Evolutionary conservation across 2,113 vertebrate genomes (phyloP).

Genomic region (Hyla sarda): DNA sequence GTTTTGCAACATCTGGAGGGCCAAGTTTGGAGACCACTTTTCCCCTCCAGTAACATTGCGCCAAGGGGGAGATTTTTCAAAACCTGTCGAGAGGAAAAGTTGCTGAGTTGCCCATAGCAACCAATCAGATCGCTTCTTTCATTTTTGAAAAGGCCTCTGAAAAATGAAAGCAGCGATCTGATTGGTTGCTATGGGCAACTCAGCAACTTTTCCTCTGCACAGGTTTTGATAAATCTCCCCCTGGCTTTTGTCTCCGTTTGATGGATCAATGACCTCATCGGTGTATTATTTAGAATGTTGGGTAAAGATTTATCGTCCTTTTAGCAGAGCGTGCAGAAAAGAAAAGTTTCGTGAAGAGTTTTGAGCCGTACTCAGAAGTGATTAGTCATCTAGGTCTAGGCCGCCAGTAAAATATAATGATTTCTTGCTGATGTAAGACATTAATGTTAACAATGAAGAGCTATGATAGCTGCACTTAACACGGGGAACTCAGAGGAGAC

Average conservation of each 20-base stretch:
- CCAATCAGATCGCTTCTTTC: too few relatives aligned
- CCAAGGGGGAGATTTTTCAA: too few relatives aligned
- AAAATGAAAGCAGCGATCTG: too few relatives aligned
- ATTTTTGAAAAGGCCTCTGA: too few relatives aligned
- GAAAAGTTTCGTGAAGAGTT: neutral
- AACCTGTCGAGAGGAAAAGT: too few relatives aligned
- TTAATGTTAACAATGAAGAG: neutral
- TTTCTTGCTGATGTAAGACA: constrained; percentile 9
- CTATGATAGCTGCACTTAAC: neutral
- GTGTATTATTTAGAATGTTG: constrained; percentile 1
- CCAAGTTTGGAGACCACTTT: too few relatives aligned
- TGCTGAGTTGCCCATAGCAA: too few relatives aligned
- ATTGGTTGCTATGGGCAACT: too few relatives aligned
- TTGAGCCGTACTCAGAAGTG: neutral
- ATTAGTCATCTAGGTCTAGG: neutral
- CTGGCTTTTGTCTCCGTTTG: neutral
- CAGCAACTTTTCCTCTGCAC: too few relatives aligned
- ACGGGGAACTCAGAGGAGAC: neutral
- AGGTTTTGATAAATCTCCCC: too few relatives aligned
- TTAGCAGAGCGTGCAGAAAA: constrained; percentile 5
- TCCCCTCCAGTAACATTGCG: too few relatives aligned
- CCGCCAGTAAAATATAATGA: neutral
- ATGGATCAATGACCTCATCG: neutral
- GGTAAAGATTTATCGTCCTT: neutral
- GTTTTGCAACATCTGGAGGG: too few relatives aligned